These are phyloP conservation scores for Aphis gossypii DNA, from an alignment of 1,140 invertebrate genomes.

Conservation along the genomic window DNA sequence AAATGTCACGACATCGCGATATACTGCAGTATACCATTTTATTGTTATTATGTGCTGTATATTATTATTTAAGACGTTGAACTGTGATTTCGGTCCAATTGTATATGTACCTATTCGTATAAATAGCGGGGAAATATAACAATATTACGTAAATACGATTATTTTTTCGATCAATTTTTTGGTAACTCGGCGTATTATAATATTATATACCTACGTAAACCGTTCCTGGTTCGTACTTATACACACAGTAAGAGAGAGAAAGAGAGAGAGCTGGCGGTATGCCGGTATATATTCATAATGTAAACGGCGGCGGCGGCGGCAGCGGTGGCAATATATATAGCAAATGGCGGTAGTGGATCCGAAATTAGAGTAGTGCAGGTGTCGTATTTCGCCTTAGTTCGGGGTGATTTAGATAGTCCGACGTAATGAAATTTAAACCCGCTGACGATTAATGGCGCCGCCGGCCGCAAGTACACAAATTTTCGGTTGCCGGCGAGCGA, in stretches of 20 bases:
- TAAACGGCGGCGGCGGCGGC: background rate
- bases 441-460: constrained; percentile 32
- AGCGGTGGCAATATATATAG: background rate
- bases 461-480: constrained; percentile 38
- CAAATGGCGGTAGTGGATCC: background rate
- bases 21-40: too few relatives aligned
- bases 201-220: background rate
- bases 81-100: background rate
- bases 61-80: background rate
- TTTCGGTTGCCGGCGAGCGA: background rate
- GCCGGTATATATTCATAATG: constrained; percentile 4
- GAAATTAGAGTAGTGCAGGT: constrained; percentile 49
- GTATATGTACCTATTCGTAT: background rate
- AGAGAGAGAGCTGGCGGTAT: background rate
- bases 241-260: background rate
- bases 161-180: background rate
- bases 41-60: background rate
- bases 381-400: constrained; percentile 35
- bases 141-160: background rate
- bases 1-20: background rate
- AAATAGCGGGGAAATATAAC: background rate
- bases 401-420: constrained; percentile 54
- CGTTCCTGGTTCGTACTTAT: background rate
- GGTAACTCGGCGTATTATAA: background rate
- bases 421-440: constrained; percentile 56